Evolutionary conservation across 2,797 vertebrate species (phyloP).

Genomic region (Austrolebias charrua): DNA sequence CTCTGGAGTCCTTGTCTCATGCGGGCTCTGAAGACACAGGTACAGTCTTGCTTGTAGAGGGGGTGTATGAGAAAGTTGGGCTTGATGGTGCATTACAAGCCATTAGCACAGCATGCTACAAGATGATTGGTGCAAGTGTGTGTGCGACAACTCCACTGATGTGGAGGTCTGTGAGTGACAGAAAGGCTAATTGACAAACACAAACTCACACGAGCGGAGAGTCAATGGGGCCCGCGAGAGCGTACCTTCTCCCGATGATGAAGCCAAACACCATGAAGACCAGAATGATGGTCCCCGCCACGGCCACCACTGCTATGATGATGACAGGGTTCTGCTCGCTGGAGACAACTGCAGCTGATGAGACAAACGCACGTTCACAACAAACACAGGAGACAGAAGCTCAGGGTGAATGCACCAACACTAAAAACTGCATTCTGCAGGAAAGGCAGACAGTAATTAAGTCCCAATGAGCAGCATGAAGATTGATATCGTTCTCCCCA

Average conservation of each 20-base stretch:
- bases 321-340: slow-evolving; percentile 99
- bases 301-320: slow-evolving; percentile 98
- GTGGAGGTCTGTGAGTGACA: slow-evolving; percentile 74
- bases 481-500: slow-evolving; percentile 45
- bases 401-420: slow-evolving; percentile 43
- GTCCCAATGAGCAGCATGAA: slow-evolving; percentile 50
- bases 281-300: slow-evolving; percentile 97
- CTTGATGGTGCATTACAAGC: slow-evolving; percentile 57
- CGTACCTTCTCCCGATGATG: slow-evolving; percentile 99
- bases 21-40: slow-evolving; percentile 49
- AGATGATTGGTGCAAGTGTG: slow-evolving; percentile 60
- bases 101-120: slow-evolving; percentile 67
- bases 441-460: slow-evolving; percentile 47
- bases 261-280: slow-evolving; percentile 99
- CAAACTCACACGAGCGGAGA: slow-evolving; percentile 86
- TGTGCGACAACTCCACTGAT: slow-evolving; percentile 62
- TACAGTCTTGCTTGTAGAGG: slow-evolving; percentile 24
- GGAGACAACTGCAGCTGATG: slow-evolving; percentile 91
- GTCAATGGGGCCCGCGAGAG: slow-evolving; percentile 83
- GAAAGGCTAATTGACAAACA: slow-evolving; percentile 80
- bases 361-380: slow-evolving; percentile 48
- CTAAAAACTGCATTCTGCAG: slow-evolving; percentile 43
- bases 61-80: neutral
- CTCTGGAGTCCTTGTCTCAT: slow-evolving; percentile 47
- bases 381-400: slow-evolving; percentile 35